These are phyloP conservation scores for Atherinosoma microstoma DNA, from an alignment of 2,797 vertebrate genomes.

Conservation along the genomic window DNA sequence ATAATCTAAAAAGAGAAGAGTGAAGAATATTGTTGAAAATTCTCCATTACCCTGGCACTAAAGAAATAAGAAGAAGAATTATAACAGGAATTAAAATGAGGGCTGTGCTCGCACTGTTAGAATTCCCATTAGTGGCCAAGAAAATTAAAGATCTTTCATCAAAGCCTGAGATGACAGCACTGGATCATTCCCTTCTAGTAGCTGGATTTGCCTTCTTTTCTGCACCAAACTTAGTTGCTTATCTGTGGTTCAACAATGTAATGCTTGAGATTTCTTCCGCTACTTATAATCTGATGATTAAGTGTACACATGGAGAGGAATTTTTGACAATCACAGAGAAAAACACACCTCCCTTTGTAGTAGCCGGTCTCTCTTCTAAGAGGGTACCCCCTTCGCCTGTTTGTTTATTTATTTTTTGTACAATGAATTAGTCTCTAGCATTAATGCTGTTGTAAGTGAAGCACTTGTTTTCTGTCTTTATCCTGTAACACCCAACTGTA, in stretches of 20 bases:
- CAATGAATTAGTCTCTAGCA: slow-evolving; percentile 35
- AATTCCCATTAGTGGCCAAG: slow-evolving; percentile 66
- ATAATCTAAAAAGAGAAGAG: slow-evolving; percentile 50
- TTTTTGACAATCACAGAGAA: slow-evolving; percentile 30
- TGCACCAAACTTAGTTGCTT: slow-evolving; percentile 33
- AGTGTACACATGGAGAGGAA: slow-evolving; percentile 28
- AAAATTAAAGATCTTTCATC: slow-evolving; percentile 71
- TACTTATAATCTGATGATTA: slow-evolving; percentile 54
- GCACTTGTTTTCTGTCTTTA: slow-evolving; percentile 48
- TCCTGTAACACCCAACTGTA: slow-evolving; percentile 48
- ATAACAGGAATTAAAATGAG: slow-evolving; percentile 61
- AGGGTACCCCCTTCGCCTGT: slow-evolving; percentile 4
- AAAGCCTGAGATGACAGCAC: slow-evolving; percentile 64
- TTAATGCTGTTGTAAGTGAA: slow-evolving; percentile 31
- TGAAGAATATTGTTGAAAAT: slow-evolving; percentile 45
- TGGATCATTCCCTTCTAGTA: slow-evolving; percentile 54
- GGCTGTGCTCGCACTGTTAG: slow-evolving; percentile 49
- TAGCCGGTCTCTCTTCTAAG: slow-evolving; percentile 15
- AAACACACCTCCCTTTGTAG: slow-evolving; percentile 26
- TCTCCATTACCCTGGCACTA: slow-evolving; percentile 60
- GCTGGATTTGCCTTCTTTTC: slow-evolving; percentile 42
- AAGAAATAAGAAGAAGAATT: slow-evolving; percentile 63
- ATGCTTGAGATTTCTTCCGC: slow-evolving; percentile 32
- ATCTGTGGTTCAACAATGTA: slow-evolving; percentile 38
- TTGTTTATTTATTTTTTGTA: background rate